These are phyloP conservation scores for Adela reaumurella DNA, from an alignment of 2,888 invertebrate genomes.

Conservation along the genomic window DNA sequence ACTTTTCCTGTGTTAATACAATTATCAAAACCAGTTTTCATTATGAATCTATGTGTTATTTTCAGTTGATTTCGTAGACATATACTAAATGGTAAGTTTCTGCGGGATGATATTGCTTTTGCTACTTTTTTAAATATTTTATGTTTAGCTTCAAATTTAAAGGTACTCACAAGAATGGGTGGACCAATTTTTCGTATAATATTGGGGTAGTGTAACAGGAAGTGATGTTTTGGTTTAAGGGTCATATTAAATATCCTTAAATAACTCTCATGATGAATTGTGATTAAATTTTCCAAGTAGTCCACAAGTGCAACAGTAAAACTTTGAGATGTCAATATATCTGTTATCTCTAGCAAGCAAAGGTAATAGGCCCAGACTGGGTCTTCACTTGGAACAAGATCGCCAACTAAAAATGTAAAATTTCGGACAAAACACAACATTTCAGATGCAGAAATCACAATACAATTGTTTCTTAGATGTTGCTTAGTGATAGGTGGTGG, in stretches of 20 bases:
- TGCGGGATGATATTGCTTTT: conserved; percentile 6
- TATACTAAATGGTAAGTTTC: conserved; percentile 8
- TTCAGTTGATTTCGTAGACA: background rate
- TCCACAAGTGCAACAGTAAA: conserved; percentile 7
- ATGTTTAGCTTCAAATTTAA: conserved; percentile 14
- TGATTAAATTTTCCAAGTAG: conserved; percentile 5
- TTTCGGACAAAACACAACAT: conserved; percentile 16
- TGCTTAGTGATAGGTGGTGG: conserved; percentile 12
- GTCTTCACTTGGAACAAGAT: conserved; percentile 11
- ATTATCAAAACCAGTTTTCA: too few species aligned
- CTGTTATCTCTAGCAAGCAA: conserved; percentile 12
- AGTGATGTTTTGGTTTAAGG: conserved; percentile 10
- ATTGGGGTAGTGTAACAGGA: conserved; percentile 11
- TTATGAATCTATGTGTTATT: too few species aligned
- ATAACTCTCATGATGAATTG: conserved; percentile 6
- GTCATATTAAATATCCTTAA: conserved; percentile 7
- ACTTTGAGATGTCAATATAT: conserved; percentile 9
- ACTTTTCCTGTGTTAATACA: too few species aligned
- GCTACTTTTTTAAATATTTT: conserved; percentile 10
- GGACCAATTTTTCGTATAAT: conserved; percentile 11
- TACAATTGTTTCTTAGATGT: conserved; percentile 10
- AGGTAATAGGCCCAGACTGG: conserved; percentile 12
- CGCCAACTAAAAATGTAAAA: conserved; percentile 15
- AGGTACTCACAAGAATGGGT: conserved; percentile 8
- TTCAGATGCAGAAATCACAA: conserved; percentile 18